These are phyloP conservation scores for Atlantisia rogersi DNA, from an alignment of 2,113 vertebrate genomes.

Conservation along the genomic window DNA sequence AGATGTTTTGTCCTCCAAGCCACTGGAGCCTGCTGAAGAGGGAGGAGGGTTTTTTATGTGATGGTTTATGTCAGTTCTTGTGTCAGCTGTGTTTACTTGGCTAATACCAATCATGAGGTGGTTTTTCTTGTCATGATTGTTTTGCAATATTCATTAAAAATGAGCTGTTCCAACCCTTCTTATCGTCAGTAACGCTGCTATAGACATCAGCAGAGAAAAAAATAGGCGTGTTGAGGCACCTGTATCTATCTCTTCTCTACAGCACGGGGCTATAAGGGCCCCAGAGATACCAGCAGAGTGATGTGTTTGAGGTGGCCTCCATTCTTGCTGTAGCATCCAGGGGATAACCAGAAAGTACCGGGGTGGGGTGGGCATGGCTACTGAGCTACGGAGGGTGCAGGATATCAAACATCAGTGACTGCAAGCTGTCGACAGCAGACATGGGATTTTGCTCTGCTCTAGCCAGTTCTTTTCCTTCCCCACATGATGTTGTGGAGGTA, in stretches of 20 bases:
- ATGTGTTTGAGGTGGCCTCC: background rate
- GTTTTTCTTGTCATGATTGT: background rate
- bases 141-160: background rate
- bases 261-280: background rate
- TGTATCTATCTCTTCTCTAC: background rate
- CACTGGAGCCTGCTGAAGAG: background rate
- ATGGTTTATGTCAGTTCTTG: background rate
- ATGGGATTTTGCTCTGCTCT: background rate
- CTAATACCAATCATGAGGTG: background rate
- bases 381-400: background rate
- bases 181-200: background rate
- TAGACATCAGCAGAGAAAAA: background rate
- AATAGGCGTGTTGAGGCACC: background rate
- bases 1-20: background rate
- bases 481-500: fast-evolving
- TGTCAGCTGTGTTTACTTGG: background rate
- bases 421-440: fast-evolving
- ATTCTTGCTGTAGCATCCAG: background rate
- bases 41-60: background rate
- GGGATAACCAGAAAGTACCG: background rate
- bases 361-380: no score
- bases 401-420: background rate
- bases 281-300: background rate
- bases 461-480: background rate
- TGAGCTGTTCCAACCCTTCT: background rate